Conservation (phyloP, 2,888 invertebrate genomes). For the Agrotis ipsilon region DNA sequence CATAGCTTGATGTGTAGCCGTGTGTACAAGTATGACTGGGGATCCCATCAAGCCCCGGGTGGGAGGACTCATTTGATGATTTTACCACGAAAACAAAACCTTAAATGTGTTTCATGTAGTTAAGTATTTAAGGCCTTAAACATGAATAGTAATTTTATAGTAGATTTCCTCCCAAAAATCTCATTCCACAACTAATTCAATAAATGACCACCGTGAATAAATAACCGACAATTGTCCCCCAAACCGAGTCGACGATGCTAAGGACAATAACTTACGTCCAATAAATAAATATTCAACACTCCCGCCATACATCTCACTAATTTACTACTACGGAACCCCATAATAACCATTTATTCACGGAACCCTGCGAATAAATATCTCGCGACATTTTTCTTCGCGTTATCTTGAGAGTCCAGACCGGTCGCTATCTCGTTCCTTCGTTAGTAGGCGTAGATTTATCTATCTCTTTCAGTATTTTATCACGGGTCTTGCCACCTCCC, state of each 20-base stretch:
- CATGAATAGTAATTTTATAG: not conserved
- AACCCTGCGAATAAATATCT: constrained; percentile 87
- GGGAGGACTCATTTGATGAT: too few relatives aligned
- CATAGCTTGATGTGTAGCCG: too few relatives aligned
- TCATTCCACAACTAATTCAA: constrained; percentile 30
- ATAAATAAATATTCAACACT: constrained; percentile 89
- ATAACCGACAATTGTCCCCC: constrained; percentile 42
- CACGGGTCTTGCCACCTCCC: constrained; percentile 75
- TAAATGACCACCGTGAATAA: constrained; percentile 52
- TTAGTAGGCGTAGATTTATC: constrained; percentile 46
- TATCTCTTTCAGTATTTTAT: constrained; percentile 78
- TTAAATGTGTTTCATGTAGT: not conserved
- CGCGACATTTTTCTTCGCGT: constrained; percentile 89
- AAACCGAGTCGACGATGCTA: constrained; percentile 47
- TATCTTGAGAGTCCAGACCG: constrained; percentile 87
- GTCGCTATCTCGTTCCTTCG: constrained; percentile 70
- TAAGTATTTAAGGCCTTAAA: too few relatives aligned
- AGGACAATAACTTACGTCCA: constrained; percentile 79
- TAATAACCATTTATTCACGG: constrained; percentile 88
- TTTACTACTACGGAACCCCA: constrained; percentile 88
- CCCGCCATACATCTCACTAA: constrained; percentile 88
- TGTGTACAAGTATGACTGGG: too few relatives aligned
- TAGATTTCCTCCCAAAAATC: not conserved
- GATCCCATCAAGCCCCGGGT: too few relatives aligned
- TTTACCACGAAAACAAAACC: too few relatives aligned